phyloP scores from a whole-genome alignment of 1,140 invertebrate species.

The Scaptomyza hsui region DNA sequence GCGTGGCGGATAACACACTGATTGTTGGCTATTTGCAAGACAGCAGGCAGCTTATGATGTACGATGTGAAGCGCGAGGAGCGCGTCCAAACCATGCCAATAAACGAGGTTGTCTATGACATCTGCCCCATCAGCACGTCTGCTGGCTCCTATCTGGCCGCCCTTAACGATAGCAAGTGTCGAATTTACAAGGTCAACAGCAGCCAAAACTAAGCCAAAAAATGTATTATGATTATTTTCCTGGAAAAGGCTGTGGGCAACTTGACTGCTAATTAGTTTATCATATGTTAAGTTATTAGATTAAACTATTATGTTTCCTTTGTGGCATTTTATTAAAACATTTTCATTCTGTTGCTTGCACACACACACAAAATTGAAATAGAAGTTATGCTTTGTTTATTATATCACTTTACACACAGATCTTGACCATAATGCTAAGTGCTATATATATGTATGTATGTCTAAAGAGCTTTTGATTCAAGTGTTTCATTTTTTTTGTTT shows the following conservation, averaged over 20 bases:
- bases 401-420: slow-evolving; percentile 51
- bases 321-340: slow-evolving; percentile 36
- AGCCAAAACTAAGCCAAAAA: neutral
- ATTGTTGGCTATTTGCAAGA: slow-evolving; percentile 89
- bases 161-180: slow-evolving; percentile 87
- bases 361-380: slow-evolving; percentile 24
- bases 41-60: slow-evolving; percentile 86
- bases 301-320: slow-evolving; percentile 14
- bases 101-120: slow-evolving; percentile 87
- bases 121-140: slow-evolving; percentile 85
- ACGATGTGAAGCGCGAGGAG: slow-evolving; percentile 87
- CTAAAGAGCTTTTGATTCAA: slow-evolving; percentile 22
- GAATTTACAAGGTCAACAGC: slow-evolving; percentile 86
- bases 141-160: slow-evolving; percentile 86
- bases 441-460: slow-evolving; percentile 9
- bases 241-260: slow-evolving; percentile 12
- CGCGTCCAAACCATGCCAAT: slow-evolving; percentile 86
- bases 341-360: slow-evolving; percentile 9
- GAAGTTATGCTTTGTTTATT: slow-evolving; percentile 16
- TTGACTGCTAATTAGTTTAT: slow-evolving; percentile 4
- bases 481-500: slow-evolving; percentile 16
- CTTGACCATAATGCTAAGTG: slow-evolving; percentile 41
- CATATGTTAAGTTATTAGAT: neutral
- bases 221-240: neutral
- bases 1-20: slow-evolving; percentile 85